Evolutionary conservation across 2,797 vertebrate species (phyloP).

Genomic region (Bufotes viridis): DNA sequence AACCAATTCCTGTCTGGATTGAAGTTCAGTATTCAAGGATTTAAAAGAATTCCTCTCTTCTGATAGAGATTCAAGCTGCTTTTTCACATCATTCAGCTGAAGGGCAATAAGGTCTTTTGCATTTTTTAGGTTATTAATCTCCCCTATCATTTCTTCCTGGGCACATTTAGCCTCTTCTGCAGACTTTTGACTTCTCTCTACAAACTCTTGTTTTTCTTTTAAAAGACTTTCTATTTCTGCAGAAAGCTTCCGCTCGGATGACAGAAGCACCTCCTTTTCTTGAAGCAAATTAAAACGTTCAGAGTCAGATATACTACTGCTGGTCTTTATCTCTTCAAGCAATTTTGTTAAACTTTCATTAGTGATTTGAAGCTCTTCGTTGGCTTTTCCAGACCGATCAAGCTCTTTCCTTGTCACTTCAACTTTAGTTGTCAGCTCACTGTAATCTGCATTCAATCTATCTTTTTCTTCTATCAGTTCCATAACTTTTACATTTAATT

Average conservation of each 20-base stretch:
- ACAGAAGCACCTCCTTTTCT: slow-evolving; percentile 84
- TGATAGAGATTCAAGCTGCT: slow-evolving; percentile 73
- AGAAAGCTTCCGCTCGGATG: slow-evolving; percentile 76
- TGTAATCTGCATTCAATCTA: slow-evolving; percentile 66
- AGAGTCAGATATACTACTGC: slow-evolving; percentile 78
- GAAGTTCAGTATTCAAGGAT: slow-evolving; percentile 75
- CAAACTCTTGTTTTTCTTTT: slow-evolving; percentile 74
- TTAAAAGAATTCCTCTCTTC: slow-evolving; percentile 82
- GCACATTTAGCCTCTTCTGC: slow-evolving; percentile 69
- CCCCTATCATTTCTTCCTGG: slow-evolving; percentile 71
- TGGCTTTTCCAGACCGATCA: slow-evolving; percentile 70
- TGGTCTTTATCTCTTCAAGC: slow-evolving; percentile 85
- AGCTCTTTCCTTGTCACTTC: slow-evolving; percentile 71
- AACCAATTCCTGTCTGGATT: slow-evolving; percentile 75
- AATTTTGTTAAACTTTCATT: slow-evolving; percentile 76
- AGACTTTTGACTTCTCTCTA: slow-evolving; percentile 72
- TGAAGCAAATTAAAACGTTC: slow-evolving; percentile 82
- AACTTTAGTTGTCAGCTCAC: slow-evolving; percentile 75
- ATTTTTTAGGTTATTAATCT: slow-evolving; percentile 70
- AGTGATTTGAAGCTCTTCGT: slow-evolving; percentile 78
- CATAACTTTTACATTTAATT: slow-evolving; percentile 55
- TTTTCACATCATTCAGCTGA: slow-evolving; percentile 76
- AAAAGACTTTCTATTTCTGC: slow-evolving; percentile 81
- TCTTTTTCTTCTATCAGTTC: slow-evolving; percentile 70
- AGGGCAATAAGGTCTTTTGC: slow-evolving; percentile 75